phyloP scores from a whole-genome alignment of 2,113 vertebrate species.

The Colinus virginianus region DNA sequence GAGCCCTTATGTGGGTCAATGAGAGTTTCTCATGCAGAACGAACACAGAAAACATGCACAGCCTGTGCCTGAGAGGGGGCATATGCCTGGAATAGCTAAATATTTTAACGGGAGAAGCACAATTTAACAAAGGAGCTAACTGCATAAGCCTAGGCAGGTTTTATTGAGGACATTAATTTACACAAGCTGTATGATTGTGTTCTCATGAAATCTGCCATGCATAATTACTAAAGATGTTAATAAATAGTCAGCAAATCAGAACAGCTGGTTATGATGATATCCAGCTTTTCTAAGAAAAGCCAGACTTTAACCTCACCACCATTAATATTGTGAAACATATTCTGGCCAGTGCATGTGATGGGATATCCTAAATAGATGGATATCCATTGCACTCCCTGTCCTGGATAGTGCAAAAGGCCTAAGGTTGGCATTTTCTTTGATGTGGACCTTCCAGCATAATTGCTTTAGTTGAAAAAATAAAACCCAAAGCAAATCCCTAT shows the following conservation, averaged over 20 bases:
- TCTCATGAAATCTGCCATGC: slow-evolving; percentile 58
- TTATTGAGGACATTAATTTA: slow-evolving; percentile 55
- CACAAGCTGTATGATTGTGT: slow-evolving; percentile 66
- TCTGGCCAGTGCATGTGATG: slow-evolving; percentile 41
- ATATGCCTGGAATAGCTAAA: slow-evolving; percentile 48
- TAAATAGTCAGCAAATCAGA: slow-evolving; percentile 64
- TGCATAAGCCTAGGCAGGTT: slow-evolving; percentile 23
- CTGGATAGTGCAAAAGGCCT: slow-evolving; percentile 62
- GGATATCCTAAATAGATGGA: slow-evolving; percentile 40
- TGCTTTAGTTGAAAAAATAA: slow-evolving; percentile 64
- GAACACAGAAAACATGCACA: slow-evolving; percentile 15
- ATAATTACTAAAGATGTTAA: slow-evolving; percentile 70
- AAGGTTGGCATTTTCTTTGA: slow-evolving; percentile 71
- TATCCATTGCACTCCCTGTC: slow-evolving; percentile 21
- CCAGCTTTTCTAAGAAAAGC: slow-evolving; percentile 56
- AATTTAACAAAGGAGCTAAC: slow-evolving; percentile 35
- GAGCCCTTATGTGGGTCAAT: slow-evolving; percentile 58
- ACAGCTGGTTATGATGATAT: slow-evolving; percentile 70
- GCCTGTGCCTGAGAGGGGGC: slow-evolving; percentile 37
- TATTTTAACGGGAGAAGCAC: slow-evolving; percentile 40
- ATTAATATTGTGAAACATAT: slow-evolving; percentile 56
- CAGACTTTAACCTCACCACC: slow-evolving; percentile 62
- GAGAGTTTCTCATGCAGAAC: slow-evolving; percentile 66
- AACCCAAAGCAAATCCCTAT: slow-evolving; percentile 67
- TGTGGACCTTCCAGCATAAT: slow-evolving; percentile 62